phyloP scores from a whole-genome alignment of 2,797 vertebrate genomes.

The Cynodonichthys magdalenae region DNA sequence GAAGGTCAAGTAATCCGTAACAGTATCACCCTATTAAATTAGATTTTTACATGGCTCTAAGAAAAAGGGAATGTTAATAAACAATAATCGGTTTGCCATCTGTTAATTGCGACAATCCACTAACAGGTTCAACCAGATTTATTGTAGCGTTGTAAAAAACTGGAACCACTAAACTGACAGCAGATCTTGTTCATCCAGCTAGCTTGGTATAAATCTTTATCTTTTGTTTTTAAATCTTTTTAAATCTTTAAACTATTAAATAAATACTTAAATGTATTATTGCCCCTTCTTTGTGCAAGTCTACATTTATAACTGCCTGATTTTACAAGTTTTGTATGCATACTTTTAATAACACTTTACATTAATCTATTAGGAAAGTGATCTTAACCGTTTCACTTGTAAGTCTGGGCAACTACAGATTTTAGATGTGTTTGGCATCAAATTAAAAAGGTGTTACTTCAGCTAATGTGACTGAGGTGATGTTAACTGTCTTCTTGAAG shows the following conservation, averaged over 20 bases:
- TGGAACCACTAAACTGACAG: background rate
- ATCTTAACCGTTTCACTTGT: background rate
- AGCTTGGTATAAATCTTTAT: background rate
- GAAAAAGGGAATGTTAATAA: background rate
- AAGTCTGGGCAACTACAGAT: background rate
- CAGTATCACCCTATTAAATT: background rate
- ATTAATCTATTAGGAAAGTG: background rate
- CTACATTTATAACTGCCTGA: background rate
- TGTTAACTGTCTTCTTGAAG: background rate
- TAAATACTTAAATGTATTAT: background rate
- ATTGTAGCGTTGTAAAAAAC: slow-evolving; percentile 13
- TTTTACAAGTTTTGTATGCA: slow-evolving; percentile 6
- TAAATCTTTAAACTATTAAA: too few relatives aligned
- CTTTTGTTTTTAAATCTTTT: background rate
- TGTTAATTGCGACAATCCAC: slow-evolving; percentile 21
- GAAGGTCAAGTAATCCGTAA: background rate
- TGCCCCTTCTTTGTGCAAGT: background rate
- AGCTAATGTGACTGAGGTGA: background rate
- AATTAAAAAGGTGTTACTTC: background rate
- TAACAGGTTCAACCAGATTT: slow-evolving; percentile 53
- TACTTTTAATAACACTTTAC: background rate
- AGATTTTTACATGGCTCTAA: background rate
- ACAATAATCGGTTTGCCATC: background rate
- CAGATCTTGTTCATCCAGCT: background rate
- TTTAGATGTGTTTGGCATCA: background rate